Percentiles rank a stretch among this genome's conserved stretches.
Conservation (phyloP, 2,888 invertebrate genomes). For the Deroplatys truncata region DNA sequence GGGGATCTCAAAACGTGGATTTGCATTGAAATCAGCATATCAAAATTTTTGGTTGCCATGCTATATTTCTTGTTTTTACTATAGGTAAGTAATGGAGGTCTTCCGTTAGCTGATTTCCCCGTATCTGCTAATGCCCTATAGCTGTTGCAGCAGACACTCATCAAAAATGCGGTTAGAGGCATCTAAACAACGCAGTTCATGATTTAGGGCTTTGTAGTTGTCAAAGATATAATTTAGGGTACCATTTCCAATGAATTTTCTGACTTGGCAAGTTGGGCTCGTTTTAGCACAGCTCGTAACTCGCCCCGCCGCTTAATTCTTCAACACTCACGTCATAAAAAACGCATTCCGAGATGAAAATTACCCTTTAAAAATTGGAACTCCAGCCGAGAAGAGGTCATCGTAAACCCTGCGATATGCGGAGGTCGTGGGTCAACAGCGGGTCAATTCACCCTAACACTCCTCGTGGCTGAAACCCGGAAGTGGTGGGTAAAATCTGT, state of each 20-base stretch:
- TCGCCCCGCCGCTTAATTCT: background rate
- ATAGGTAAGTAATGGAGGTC: no score
- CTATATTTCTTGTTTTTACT: no score
- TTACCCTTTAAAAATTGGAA: background rate
- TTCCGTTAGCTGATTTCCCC: no score
- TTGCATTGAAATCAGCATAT: no score
- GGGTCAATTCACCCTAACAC: background rate
- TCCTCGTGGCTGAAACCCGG: background rate
- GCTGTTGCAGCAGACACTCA: background rate
- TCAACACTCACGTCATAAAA: background rate
- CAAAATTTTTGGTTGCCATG: no score
- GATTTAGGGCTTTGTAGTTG: background rate
- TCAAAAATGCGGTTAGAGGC: background rate
- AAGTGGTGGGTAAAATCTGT: background rate
- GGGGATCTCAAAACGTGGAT: no score
- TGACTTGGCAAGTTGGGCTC: background rate
- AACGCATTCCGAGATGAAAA: background rate
- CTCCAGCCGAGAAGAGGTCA: background rate
- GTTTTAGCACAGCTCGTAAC: background rate
- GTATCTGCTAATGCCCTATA: no score
- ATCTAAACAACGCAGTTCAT: background rate
- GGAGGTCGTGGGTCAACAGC: background rate
- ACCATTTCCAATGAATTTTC: background rate
- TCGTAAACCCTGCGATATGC: background rate
- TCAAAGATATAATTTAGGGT: background rate